phyloP scores from a whole-genome alignment of 2,888 invertebrate species.

The Acrobasis consociella region DNA sequence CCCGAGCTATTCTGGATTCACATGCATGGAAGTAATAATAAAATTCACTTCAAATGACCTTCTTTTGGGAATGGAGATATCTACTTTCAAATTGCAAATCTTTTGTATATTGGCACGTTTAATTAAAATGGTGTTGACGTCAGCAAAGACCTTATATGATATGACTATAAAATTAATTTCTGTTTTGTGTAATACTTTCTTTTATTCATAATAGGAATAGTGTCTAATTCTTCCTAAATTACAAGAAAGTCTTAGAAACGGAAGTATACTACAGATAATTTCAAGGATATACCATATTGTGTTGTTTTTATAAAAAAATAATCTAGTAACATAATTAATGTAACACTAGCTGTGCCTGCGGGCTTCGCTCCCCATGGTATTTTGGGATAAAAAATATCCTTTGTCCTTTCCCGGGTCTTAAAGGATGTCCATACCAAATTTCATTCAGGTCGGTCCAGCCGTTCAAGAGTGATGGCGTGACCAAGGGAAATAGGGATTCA shows the following conservation, averaged over 20 bases:
- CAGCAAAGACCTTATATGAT: conserved; percentile 1
- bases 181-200: neutral
- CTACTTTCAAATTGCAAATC: neutral
- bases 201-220: neutral
- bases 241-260: neutral
- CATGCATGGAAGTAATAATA: conserved; percentile 7
- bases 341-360: no score
- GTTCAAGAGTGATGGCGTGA: no score
- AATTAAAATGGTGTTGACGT: neutral
- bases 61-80: conserved; percentile 1
- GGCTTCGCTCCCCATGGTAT: no score
- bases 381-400: no score
- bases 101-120: conserved; percentile 1
- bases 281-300: no score
- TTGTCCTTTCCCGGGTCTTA: no score
- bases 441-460: no score
- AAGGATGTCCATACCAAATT: no score
- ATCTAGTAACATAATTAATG: no score
- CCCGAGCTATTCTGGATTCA: conserved; percentile 10
- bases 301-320: no score
- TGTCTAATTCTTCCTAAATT: neutral
- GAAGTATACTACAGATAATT: no score
- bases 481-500: no score
- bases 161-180: conserved; percentile 2
- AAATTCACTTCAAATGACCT: conserved; percentile 5